Base-by-base conservation (phyloP, 2,888 invertebrate species). In the Stictocephala bisonia region DNA sequence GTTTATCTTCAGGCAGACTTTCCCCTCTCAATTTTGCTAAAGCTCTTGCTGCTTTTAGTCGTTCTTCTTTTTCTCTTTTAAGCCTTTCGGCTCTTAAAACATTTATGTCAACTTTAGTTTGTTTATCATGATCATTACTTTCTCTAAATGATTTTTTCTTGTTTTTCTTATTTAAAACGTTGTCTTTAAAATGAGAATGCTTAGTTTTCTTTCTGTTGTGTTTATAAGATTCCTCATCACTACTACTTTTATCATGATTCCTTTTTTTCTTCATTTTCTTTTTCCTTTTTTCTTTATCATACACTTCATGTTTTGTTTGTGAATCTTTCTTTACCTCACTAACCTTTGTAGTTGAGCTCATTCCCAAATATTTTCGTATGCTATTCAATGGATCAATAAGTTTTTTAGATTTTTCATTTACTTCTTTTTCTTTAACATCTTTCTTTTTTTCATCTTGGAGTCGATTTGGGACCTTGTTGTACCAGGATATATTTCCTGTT, bases 401-500 rank as follows among this genome's bases (percentile, higher is more conserved):
- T 77, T 86, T 83, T 86, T 95, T 93, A 72, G 85, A 87, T 83
- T 91, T 90, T 80, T 88, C 85, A 79, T 88, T 87, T 13, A 89
- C 84, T 86, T 94, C 93, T 58, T 86, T 86, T 22, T 44, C 64
- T 26, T 27, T 41, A 44, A 44, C 24, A 0, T 26, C 24, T 48
- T 64, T 31, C 82, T 87, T 80, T 78, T 85, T 86, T 29, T 86
- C 84, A 75, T 85, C 84, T 26, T 80, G 74, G 22, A 72, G 80
- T 76, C 89, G 84, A 35, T 88, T 86, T 51, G 93, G 93, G 22
- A 88, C 83, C 71, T 91, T 87, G 83, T 95, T 91, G 85, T 96
- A 97, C 97, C 97, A 97, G 79, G 93, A 94, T 79, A 89, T 90
- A 81, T 93, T 91, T 40, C 92, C 93, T n/a, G 92, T 87, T 1